Evolutionary conservation across 2,888 invertebrate species (phyloP), one percentile per base, ranked within the genome.

Genomic region (Perizoma flavofasciatum): DNA sequence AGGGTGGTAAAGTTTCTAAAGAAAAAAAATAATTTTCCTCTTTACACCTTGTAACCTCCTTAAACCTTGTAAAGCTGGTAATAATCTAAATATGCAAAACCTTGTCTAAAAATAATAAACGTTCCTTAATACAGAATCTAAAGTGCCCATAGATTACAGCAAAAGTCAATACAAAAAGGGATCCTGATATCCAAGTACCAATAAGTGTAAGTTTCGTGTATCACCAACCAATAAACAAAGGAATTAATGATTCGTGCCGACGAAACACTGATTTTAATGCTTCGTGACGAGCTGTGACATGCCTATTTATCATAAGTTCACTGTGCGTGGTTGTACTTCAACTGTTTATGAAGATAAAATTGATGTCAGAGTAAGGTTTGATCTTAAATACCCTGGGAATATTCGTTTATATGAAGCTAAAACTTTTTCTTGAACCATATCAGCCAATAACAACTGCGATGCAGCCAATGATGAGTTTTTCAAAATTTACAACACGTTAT

Each of bases 191-290:
- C 47, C 39, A 57, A 54, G 63, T 54, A 51, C 50, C 60, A 67
- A 67, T 76, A 76, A 74, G 82, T 73, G 73, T 73, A 66, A 73
- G 69, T 73, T 82, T 82, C 85, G 85, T 86, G 85, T 77, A 78
- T 68, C 78, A 73, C 78, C 73, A 73, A 62, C 73, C 80, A 83
- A 88, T 89, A 89, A 89, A 89, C 84, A 83, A 75, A 66, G 71
- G 77, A 88, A 83, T 85, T 88, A 89, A 89, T 88, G 88, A 83
- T 65, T 86, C 88, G 86, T 85, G 83, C 82, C 72, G 81, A 72
- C 78, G 79, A 81, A 87, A 88, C 88, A 86, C 86, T 82, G 86
- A 83, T 89, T 88, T 83, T 88, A 88, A 89, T 86, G 82, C 85
- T 82, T 86, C 84, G 85, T 85, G 86, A 85, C 86, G 82, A 79